Evolutionary conservation across 1,140 invertebrate species (phyloP).

Genomic region (Agraylea sexmaculata): DNA sequence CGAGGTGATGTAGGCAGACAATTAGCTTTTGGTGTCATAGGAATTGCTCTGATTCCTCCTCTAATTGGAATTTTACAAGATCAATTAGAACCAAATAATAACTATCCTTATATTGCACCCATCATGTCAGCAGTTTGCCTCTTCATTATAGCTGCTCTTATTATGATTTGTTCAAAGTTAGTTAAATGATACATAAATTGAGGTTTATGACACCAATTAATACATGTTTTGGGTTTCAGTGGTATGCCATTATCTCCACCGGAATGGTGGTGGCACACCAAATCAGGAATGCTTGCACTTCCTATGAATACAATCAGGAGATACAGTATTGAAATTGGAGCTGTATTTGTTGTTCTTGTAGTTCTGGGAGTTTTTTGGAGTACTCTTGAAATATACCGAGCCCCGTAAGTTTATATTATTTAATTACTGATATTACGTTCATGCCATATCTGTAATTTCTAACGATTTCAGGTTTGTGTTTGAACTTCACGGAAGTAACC

Average conservation of each 20-base stretch:
- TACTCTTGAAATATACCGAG: conserved; percentile 62
- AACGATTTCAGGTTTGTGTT: conserved; percentile 45
- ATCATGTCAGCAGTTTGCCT: conserved; percentile 48
- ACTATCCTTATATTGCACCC: conserved; percentile 40
- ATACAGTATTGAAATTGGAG: conserved; percentile 57
- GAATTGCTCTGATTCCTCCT: conserved; percentile 57
- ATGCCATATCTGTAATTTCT: background rate
- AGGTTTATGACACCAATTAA: conserved; percentile 6
- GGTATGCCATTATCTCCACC: conserved; percentile 63
- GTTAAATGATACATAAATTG: conserved; percentile 17
- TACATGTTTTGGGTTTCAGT: conserved; percentile 24
- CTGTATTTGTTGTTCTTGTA: conserved; percentile 54
- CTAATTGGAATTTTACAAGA: conserved; percentile 42
- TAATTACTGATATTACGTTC: background rate
- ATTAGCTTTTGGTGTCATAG: conserved; percentile 61
- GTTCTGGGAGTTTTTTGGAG: conserved; percentile 66
- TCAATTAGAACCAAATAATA: conserved; percentile 21
- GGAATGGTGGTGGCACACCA: conserved; percentile 73
- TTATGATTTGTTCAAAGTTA: conserved; percentile 49
- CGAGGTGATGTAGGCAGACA: conserved; percentile 71
- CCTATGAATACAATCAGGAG: conserved; percentile 61
- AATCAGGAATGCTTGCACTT: conserved; percentile 58
- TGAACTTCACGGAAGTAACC: conserved; percentile 42
- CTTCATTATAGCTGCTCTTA: conserved; percentile 50
- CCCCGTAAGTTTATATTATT: conserved; percentile 38